Evolutionary conservation across 2,888 invertebrate species (phyloP), one percentile per base, ranked within the genome.

Genomic region (Augochlorella aurata): DNA sequence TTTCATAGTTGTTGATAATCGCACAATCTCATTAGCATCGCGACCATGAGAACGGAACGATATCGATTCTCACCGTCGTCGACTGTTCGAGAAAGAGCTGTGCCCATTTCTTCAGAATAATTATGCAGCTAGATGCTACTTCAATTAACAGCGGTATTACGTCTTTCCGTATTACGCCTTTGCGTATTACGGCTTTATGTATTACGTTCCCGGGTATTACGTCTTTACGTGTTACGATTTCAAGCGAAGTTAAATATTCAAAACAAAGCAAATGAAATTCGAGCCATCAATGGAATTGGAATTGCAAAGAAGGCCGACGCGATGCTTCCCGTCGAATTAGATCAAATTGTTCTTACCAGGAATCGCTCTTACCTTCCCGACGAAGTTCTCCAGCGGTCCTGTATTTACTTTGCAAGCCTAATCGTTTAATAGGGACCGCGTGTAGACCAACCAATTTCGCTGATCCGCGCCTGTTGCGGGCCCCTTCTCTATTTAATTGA

Each of bases 401-500:
- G 54, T 54, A 54, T 58, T 21, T 21, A 58, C 58, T 58, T 21
- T 0, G 7, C 1, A 24, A 5, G 1, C 1, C 45, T 14, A 5
- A 29, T 58, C 47, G 47, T 54, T 10, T 29, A 24, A 47, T 12
- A 38, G 18, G 52, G 69, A 72, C 50, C 71, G 45, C 16, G 44
- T 24, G 24, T 14, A 1, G 47, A 38, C 24, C 52, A 44, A 52
- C 68, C 44, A 29, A 16, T 72, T 65, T 69, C 38, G 54, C 16
- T 61, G 44, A 45, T 66, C 73, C 66, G 72, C 69, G 71, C 65
- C 24, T 58, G 70, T 58, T 50, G 16, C 29, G 2, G 21, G 69
- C 8, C 63, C 68, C 61, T 67, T 67, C 65, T 65, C 61, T 74
- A 67, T 71, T 45, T 74, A 79, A 77, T 82, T 74, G 75, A 83